These are phyloP conservation scores for Malthinus seriepunctatus DNA, from an alignment of 2,888 invertebrate genomes.

Conservation along the genomic window DNA sequence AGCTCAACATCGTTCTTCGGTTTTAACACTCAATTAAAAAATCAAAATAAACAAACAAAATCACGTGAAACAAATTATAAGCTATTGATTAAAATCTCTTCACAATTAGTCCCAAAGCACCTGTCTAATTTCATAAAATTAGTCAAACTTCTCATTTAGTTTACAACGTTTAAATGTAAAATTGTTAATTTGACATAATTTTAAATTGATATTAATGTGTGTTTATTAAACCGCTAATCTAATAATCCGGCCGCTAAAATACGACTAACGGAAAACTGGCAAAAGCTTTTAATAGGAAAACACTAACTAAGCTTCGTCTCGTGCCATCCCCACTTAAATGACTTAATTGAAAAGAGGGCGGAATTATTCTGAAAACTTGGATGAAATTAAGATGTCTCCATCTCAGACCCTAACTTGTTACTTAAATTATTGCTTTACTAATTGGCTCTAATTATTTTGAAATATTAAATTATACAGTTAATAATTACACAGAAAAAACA, in stretches of 20 bases:
- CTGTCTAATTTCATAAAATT: constrained; percentile 32
- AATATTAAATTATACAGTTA: constrained; percentile 32
- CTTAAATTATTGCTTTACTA: constrained; percentile 44
- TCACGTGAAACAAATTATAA: background rate
- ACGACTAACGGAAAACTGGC: constrained; percentile 46
- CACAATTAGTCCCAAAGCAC: background rate
- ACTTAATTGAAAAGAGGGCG: constrained; percentile 48
- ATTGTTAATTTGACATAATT: constrained; percentile 39
- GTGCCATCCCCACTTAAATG: constrained; percentile 41
- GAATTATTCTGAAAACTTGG: constrained; percentile 33
- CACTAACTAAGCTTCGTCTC: constrained; percentile 42
- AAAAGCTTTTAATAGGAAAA: constrained; percentile 46
- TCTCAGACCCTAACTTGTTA: constrained; percentile 36
- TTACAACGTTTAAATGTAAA: constrained; percentile 24
- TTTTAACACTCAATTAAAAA: too few species aligned
- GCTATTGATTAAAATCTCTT: too few species aligned
- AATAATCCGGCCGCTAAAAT: constrained; percentile 46
- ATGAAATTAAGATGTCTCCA: constrained; percentile 37
- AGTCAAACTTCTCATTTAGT: constrained; percentile 30
- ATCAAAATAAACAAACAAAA: background rate
- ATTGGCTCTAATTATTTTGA: constrained; percentile 50
- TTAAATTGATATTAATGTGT: constrained; percentile 52
- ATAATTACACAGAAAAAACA: constrained; percentile 9
- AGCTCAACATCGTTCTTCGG: constrained; percentile 44
- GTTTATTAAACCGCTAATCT: constrained; percentile 48